Conservation (phyloP, 2,888 invertebrate species). For the Ophonus ardosiacus region DNA sequence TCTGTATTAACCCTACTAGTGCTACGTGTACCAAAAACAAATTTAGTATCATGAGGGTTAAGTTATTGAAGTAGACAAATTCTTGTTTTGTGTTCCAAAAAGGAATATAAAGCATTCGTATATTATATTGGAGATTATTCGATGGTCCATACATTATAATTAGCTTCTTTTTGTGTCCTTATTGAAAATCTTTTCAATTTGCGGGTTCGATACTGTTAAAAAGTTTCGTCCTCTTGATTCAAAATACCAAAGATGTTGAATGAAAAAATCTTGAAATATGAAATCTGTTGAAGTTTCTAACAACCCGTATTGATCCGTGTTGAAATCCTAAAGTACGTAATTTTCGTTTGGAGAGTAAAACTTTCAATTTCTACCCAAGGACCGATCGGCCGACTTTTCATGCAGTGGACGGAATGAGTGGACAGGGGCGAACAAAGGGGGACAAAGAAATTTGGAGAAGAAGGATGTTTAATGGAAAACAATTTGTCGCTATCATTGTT, state of each 20-base stretch:
- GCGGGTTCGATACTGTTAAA: too few species aligned
- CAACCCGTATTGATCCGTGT: slow-evolving; percentile 51
- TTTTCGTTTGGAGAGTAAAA: slow-evolving; percentile 57
- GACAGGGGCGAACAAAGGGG: background rate
- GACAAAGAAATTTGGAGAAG: background rate
- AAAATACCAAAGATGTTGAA: background rate
- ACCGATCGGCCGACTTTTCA: slow-evolving; percentile 6
- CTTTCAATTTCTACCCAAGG: slow-evolving; percentile 55
- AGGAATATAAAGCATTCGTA: too few species aligned
- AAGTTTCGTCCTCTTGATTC: background rate
- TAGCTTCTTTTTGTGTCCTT: too few species aligned
- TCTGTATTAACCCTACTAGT: too few species aligned
- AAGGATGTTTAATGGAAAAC: background rate
- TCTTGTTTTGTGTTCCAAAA: too few species aligned
- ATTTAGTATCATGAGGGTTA: too few species aligned
- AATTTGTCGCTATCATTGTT: background rate
- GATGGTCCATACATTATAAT: too few species aligned
- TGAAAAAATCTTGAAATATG: background rate
- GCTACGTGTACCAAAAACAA: too few species aligned
- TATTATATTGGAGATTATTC: too few species aligned
- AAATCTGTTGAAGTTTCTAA: background rate
- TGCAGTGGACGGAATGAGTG: background rate
- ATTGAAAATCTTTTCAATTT: too few species aligned
- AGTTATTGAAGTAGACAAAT: too few species aligned
- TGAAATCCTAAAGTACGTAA: slow-evolving; percentile 60